phyloP scores from a whole-genome alignment of 2,888 invertebrate species.

The Bellardia bayeri region DNA sequence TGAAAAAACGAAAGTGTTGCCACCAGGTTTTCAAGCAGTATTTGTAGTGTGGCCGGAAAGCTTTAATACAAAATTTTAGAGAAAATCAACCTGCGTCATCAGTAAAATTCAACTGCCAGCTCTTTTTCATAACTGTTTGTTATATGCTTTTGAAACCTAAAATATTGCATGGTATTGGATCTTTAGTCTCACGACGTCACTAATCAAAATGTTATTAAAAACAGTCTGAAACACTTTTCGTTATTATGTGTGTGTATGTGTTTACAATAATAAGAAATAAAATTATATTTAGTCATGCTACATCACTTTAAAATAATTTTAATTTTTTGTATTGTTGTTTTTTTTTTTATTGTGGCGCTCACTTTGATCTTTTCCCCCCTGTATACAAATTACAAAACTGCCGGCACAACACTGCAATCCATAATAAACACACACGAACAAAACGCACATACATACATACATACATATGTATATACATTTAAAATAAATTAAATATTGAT shows the following conservation, averaged over 20 bases:
- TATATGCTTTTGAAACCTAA: no score
- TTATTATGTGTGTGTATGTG: not conserved
- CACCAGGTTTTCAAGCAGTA: no score
- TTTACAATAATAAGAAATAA: conserved; percentile 60
- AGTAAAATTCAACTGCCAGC: no score
- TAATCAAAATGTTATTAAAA: not conserved
- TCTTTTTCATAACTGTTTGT: no score
- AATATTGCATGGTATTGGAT: not conserved
- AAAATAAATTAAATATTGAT: conserved; percentile 24
- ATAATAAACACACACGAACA: not conserved
- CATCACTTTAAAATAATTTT: conserved; percentile 84
- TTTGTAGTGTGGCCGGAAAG: no score
- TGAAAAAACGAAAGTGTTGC: no score
- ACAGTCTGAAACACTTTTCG: not conserved
- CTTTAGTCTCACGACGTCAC: not conserved
- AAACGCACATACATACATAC: not conserved
- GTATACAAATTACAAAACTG: conserved; percentile 3
- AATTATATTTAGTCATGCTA: conserved; percentile 84
- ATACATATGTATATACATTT: not conserved
- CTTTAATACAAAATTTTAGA: no score
- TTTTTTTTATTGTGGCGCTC: conserved; percentile 61
- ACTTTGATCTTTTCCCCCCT: conserved; percentile 73
- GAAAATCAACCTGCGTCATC: no score
- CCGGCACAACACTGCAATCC: conserved; percentile 38
- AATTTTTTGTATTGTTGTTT: conserved; percentile 71